Percentiles rank a stretch among this genome's conserved stretches.
Evolutionary conservation across 2,888 invertebrate genomes (phyloP).

Genomic region (Dryadula phaetusa): DNA sequence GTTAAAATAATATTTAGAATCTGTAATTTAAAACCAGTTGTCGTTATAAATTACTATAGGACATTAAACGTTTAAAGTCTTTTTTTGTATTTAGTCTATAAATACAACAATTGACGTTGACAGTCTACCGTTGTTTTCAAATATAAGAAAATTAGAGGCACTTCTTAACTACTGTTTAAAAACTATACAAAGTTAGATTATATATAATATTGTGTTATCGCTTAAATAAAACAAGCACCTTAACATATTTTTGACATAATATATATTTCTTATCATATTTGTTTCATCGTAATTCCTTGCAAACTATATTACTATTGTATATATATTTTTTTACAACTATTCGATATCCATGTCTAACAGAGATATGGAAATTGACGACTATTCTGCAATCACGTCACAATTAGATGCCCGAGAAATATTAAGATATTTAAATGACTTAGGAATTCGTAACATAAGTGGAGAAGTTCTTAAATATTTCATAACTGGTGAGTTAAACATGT

Average conservation of each 20-base stretch:
- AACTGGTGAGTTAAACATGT: conserved; percentile 83
- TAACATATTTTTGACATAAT: not conserved
- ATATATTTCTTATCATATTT: not conserved
- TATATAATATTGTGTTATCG: not conserved
- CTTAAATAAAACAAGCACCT: not conserved
- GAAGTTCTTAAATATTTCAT: conserved; percentile 91
- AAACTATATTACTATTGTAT: too few species aligned
- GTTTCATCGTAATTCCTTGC: not conserved
- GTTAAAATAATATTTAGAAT: too few species aligned
- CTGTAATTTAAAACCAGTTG: too few species aligned
- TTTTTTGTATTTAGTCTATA: not conserved
- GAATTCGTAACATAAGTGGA: conserved; percentile 89
- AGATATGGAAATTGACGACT: conserved; percentile 50
- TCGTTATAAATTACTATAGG: too few species aligned
- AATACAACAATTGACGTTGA: not conserved
- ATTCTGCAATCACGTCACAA: conserved; percentile 69
- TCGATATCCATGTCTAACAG: not conserved
- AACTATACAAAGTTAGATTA: not conserved
- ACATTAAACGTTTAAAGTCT: too few species aligned
- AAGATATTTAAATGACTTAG: conserved; percentile 89
- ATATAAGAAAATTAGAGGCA: not conserved
- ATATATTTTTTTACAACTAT: not conserved
- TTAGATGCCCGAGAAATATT: conserved; percentile 90
- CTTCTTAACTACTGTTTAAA: too few species aligned
- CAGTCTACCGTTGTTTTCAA: conserved; percentile 11